A percentile compares a stretch with the other conserved stretches of the same genome.
Evolutionary conservation across 2,888 invertebrate genomes (phyloP).

Genomic region (Piscicola geometra): DNA sequence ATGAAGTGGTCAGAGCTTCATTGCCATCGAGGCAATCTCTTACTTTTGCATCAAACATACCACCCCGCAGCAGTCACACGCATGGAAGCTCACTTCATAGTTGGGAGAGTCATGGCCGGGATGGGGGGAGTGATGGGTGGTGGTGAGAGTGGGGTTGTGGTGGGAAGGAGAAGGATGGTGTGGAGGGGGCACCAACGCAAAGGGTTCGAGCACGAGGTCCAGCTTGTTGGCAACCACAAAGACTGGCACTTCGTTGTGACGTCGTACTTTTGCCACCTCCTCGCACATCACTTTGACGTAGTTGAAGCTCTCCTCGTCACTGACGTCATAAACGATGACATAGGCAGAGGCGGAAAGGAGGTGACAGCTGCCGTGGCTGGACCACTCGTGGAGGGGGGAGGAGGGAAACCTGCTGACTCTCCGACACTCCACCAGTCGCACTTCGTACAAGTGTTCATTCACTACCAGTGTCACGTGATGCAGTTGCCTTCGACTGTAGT

Average conservation of each 20-base stretch:
- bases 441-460: constrained; percentile 19
- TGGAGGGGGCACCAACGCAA: constrained; percentile 43
- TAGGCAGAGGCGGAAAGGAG: constrained; percentile 65
- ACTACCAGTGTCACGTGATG: not conserved
- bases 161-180: too few relatives aligned
- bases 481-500: not conserved
- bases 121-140: too few relatives aligned
- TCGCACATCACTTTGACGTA: constrained; percentile 83
- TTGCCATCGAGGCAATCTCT: too few relatives aligned
- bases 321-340: constrained; percentile 85
- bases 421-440: constrained; percentile 79
- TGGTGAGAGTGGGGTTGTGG: too few relatives aligned
- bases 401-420: constrained; percentile 82
- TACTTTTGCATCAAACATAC: too few relatives aligned
- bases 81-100: too few relatives aligned
- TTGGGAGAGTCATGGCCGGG: too few relatives aligned
- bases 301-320: constrained; percentile 78
- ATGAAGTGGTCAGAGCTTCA: too few relatives aligned
- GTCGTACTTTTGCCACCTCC: constrained; percentile 84
- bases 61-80: too few relatives aligned
- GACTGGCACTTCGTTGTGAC: constrained; percentile 65
- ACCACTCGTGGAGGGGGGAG: constrained; percentile 89
- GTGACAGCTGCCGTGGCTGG: constrained; percentile 61
- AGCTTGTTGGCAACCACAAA: constrained; percentile 61
- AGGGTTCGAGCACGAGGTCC: constrained; percentile 43